phyloP scores from a whole-genome alignment of 1,140 invertebrate genomes.

The Varroa destructor region DNA sequence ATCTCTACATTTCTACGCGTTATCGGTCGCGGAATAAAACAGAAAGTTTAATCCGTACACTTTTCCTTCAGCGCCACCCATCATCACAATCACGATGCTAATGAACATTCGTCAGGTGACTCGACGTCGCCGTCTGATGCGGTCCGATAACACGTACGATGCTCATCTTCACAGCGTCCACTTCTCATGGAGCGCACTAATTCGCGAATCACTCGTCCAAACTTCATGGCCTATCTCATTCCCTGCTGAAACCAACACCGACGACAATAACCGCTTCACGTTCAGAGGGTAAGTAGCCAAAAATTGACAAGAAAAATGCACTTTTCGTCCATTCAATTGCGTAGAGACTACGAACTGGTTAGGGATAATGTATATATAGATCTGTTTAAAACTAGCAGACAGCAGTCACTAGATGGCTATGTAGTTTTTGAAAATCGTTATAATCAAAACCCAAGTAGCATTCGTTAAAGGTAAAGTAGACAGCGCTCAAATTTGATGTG shows the following conservation, averaged over 20 bases:
- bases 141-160: slow-evolving; percentile 34
- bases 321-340: background rate
- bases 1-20: too few species aligned
- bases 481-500: too few species aligned
- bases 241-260: slow-evolving; percentile 36
- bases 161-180: slow-evolving; percentile 29
- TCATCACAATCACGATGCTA: slow-evolving; percentile 12
- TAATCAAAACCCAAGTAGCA: too few species aligned
- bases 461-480: too few species aligned
- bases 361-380: background rate
- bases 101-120: slow-evolving; percentile 34
- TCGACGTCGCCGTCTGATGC: slow-evolving; percentile 32
- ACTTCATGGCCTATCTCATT: slow-evolving; percentile 42
- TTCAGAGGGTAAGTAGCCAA: background rate
- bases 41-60: too few species aligned
- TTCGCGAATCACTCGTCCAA: slow-evolving; percentile 41
- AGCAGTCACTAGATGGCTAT: too few species aligned
- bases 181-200: slow-evolving; percentile 40
- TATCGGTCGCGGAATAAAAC: too few species aligned
- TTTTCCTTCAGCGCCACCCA: too few species aligned
- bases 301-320: too few species aligned
- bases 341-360: background rate
- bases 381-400: too few species aligned
- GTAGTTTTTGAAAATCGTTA: too few species aligned
- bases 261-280: slow-evolving; percentile 32